Evolutionary conservation across 2,113 vertebrate species (phyloP).

Genomic region (Raja brachyura): DNA sequence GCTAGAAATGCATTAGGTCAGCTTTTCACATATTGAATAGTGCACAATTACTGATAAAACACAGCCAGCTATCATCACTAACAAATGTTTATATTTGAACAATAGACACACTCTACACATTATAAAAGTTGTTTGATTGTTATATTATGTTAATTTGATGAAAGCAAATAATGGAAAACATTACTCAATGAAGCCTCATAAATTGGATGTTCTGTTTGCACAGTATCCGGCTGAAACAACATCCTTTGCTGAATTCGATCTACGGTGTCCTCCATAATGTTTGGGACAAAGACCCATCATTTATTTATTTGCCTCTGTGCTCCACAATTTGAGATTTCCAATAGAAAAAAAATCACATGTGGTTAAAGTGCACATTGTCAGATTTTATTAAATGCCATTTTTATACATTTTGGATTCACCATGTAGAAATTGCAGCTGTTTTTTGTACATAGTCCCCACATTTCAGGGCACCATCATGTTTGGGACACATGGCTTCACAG

Average conservation of each 20-base stretch:
- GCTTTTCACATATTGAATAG: background rate
- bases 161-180: background rate
- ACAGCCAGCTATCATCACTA: background rate
- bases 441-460: too few species aligned
- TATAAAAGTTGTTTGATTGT: constrained; percentile 20
- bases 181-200: background rate
- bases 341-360: too few species aligned
- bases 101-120: background rate
- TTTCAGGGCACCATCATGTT: too few species aligned
- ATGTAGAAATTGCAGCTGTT: too few species aligned
- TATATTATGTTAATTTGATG: background rate
- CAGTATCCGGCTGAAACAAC: background rate
- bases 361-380: too few species aligned
- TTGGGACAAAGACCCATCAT: too few species aligned
- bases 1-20: background rate
- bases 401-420: too few species aligned
- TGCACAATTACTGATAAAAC: background rate
- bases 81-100: background rate
- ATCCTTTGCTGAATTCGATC: background rate
- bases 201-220: background rate
- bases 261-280: too few species aligned
- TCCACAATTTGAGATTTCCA: too few species aligned
- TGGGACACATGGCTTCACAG: too few species aligned
- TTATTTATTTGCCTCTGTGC: too few species aligned
- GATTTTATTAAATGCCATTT: too few species aligned